Base-by-base conservation (phyloP, 1,140 invertebrate genomes). In the Drosophila pandora region DNA sequence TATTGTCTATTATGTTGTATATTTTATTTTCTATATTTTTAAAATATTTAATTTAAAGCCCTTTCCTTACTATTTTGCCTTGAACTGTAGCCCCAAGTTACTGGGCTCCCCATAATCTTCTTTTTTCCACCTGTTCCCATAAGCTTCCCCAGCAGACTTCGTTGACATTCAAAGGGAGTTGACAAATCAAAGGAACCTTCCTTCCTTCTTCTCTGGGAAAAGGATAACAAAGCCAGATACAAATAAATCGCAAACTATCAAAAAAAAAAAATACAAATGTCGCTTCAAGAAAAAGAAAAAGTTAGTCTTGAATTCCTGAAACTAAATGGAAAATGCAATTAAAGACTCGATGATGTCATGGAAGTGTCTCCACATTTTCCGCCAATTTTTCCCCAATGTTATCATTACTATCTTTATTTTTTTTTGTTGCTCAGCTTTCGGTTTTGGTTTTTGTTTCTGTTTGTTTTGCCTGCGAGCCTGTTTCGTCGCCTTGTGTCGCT, bases 401-500 rank as follows among this genome's bases (percentile, higher is more conserved):
- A 69, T 69, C 63, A 48, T 39, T 25, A 17, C 63, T 43, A 50
- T 67, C 45, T 34, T 63, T 23, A 23, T 21, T n/a, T 61, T n/a
- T 61, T 34, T 63, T 32, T 32, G 12, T n/a, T 49, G 17, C 28
- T 47, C 23, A 6, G 25, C 21, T 28, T 22, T 32, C 54, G 28
- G 21, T 17, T 21, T 47, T 21, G 41, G 41, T 22, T 47, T 13
- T 21, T 25, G 48, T 37, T 28, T 61, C 25, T 25, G 48, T 70
- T 45, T 63, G 57, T 73, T 37, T 61, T 67, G 48, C 21, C 52
- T 50, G 49, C 43, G 57, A 62, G 60, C 75, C 56, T 68, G 56
- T 76, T 75, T 59, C 61, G 63, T 78, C 57, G 72, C 52, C 53
- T 48, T 32, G 62, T 76, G 47, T 79, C 67, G 63, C 61, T 80